Percentiles rank a stretch among this genome's conserved stretches.
These are phyloP conservation scores for Aphodius sticticus DNA, from an alignment of 2,888 invertebrate genomes.

Conservation along the genomic window DNA sequence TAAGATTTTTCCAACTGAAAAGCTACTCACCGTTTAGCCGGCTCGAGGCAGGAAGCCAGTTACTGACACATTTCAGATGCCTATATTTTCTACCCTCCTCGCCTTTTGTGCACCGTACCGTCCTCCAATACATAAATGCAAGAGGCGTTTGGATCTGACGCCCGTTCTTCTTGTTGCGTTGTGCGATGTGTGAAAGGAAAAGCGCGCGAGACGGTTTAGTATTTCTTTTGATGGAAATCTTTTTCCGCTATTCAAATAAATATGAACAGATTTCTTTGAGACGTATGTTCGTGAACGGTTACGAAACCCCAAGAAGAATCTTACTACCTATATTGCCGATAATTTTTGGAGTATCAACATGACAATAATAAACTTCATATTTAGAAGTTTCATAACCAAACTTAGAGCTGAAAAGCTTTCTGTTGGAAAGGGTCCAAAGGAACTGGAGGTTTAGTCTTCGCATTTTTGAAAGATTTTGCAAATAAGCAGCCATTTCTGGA, in stretches of 20 bases:
- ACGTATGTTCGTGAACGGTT: no score
- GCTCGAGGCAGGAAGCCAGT: background rate
- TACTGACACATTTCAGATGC: background rate
- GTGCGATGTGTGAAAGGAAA: background rate
- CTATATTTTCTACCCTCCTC: background rate
- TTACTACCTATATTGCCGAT: no score
- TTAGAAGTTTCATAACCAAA: no score
- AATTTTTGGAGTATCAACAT: no score
- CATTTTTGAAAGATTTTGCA: no score
- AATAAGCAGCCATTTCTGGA: no score
- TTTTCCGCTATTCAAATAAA: background rate
- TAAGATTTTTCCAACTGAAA: slow-evolving; percentile 4
- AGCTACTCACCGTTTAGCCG: background rate
- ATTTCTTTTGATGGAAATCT: background rate
- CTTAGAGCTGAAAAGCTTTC: no score
- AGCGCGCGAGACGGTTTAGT: background rate
- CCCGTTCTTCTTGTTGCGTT: background rate
- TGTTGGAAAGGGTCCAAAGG: no score
- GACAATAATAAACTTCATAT: no score
- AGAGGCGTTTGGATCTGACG: background rate
- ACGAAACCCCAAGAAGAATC: no score
- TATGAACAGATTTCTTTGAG: background rate
- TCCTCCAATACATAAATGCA: background rate
- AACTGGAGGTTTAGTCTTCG: no score
- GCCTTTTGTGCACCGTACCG: background rate